These are phyloP conservation scores for Malthinus seriepunctatus DNA, from an alignment of 2,888 invertebrate genomes.

Conservation along the genomic window DNA sequence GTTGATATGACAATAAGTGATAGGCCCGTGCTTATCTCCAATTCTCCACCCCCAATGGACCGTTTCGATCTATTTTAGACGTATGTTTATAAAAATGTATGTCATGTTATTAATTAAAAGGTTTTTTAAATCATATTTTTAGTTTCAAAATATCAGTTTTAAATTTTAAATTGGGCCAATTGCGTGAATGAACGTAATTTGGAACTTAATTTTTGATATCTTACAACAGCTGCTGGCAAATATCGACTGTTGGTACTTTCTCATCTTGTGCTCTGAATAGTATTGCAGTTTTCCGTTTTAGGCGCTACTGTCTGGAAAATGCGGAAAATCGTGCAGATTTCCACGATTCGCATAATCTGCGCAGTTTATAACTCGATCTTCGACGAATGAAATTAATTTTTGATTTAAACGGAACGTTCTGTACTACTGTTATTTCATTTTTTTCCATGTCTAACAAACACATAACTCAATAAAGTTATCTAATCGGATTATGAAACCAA, in stretches of 20 bases:
- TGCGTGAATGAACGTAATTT: slow-evolving; percentile 13
- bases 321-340: slow-evolving; percentile 14
- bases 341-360: background rate
- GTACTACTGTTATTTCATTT: too few relatives aligned
- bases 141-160: background rate
- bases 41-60: slow-evolving; percentile 9
- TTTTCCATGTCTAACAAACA: too few relatives aligned
- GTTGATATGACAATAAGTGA: slow-evolving; percentile 23
- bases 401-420: too few relatives aligned
- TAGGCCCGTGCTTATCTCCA: slow-evolving; percentile 17
- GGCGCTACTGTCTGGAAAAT: slow-evolving; percentile 21
- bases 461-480: too few relatives aligned
- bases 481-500: too few relatives aligned
- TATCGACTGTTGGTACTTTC: slow-evolving; percentile 28
- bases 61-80: slow-evolving; percentile 1
- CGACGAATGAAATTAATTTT: too few relatives aligned
- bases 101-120: too few relatives aligned
- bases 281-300: slow-evolving; percentile 17
- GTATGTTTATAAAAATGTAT: background rate
- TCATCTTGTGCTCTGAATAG: slow-evolving; percentile 19
- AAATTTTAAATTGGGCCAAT: background rate
- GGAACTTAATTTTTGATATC: slow-evolving; percentile 3
- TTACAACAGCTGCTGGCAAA: slow-evolving; percentile 26
- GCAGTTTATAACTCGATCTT: too few relatives aligned
- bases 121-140: background rate